Conservation (phyloP, 2,888 invertebrate species). For the Ischnura elegans region DNA sequence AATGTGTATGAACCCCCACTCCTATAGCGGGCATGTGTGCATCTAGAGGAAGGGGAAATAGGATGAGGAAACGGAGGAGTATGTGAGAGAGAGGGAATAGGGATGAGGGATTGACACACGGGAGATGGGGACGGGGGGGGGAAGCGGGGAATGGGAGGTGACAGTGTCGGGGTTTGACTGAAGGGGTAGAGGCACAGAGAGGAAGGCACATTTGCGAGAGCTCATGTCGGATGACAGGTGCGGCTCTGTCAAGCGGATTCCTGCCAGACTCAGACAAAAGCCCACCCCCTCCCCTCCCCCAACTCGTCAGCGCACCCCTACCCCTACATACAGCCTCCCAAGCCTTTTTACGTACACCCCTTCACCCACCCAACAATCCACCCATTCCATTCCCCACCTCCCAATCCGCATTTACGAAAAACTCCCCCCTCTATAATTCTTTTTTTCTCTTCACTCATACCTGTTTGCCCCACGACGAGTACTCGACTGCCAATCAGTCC, state of each 20-base stretch:
- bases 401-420: too few species aligned
- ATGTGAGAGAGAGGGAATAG: not conserved
- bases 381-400: not conserved
- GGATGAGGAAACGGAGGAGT: not conserved
- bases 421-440: too few species aligned
- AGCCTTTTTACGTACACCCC: not conserved
- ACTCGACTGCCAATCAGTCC: constrained; percentile 29
- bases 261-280: constrained; percentile 54
- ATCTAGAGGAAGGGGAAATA: too few species aligned
- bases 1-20: too few species aligned
- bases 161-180: not conserved
- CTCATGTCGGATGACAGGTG: constrained; percentile 63
- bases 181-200: not conserved
- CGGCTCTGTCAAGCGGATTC: constrained; percentile 63
- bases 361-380: not conserved
- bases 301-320: not conserved
- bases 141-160: not conserved
- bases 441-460: not conserved
- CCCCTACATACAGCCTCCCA: not conserved
- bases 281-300: not conserved
- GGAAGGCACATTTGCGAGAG: constrained; percentile 41
- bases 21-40: too few species aligned
- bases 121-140: not conserved
- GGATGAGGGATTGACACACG: not conserved
- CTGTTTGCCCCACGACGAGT: not conserved